Percentiles rank a stretch among this genome's conserved stretches.
These are phyloP conservation scores for Acanthurus lineatus DNA, from an alignment of 2,797 vertebrate genomes.

Conservation along the genomic window DNA sequence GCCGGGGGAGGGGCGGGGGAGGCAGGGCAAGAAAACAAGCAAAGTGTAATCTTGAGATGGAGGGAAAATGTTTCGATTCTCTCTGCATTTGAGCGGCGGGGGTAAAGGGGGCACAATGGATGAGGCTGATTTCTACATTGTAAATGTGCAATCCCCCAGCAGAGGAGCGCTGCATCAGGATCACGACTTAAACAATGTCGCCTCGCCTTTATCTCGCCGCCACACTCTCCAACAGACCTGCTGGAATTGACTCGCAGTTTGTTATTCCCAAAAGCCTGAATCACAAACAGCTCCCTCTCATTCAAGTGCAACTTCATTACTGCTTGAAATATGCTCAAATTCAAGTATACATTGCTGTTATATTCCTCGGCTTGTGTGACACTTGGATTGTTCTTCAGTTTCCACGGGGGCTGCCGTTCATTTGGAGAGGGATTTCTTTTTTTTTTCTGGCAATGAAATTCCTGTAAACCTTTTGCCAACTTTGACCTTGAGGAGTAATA, in stretches of 20 bases:
- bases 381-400: slow-evolving; percentile 49
- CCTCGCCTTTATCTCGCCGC: slow-evolving; percentile 80
- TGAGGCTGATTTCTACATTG: slow-evolving; percentile 75
- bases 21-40: slow-evolving; percentile 63
- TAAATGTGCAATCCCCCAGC: slow-evolving; percentile 72
- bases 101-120: slow-evolving; percentile 63
- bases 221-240: slow-evolving; percentile 77
- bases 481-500: slow-evolving; percentile 72
- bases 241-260: slow-evolving; percentile 68
- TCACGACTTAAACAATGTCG: slow-evolving; percentile 79
- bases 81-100: slow-evolving; percentile 45
- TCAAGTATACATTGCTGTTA: slow-evolving; percentile 41
- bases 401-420: slow-evolving; percentile 2
- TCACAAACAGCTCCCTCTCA: slow-evolving; percentile 69
- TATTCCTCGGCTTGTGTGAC: slow-evolving; percentile 32
- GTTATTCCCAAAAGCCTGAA: slow-evolving; percentile 69
- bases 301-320: slow-evolving; percentile 76
- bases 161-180: slow-evolving; percentile 76
- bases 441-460: not conserved
- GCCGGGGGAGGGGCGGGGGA: slow-evolving; percentile 46
- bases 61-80: slow-evolving; percentile 68
- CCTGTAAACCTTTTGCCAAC: slow-evolving; percentile 23
- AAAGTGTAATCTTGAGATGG: slow-evolving; percentile 81
- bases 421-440: not conserved
- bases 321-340: slow-evolving; percentile 56